These are phyloP conservation scores for Lytechinus variegatus DNA, from an alignment of 35 echinoderm and acorn worm species.

Conservation along the genomic window DNA sequence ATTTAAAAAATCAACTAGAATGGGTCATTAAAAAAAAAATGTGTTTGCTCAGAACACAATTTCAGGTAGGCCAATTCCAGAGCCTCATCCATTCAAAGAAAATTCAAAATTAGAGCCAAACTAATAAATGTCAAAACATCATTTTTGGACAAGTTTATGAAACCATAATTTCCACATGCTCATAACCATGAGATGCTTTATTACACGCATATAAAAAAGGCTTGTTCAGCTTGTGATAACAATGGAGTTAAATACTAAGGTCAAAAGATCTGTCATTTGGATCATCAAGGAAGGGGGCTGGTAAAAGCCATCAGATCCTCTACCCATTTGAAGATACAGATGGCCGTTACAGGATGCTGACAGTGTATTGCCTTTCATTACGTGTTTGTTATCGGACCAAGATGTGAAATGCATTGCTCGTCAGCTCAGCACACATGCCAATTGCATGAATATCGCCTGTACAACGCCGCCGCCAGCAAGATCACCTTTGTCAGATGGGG, in stretches of 20 bases:
- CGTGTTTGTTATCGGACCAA: neutral
- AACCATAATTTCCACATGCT: neutral
- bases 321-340: neutral
- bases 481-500: slow-evolving; percentile 9
- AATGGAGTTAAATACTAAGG: neutral
- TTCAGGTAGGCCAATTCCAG: too few species aligned
- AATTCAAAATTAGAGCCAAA: too few species aligned
- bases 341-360: neutral
- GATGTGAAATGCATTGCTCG: slow-evolving; percentile 10
- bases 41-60: too few species aligned
- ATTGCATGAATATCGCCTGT: neutral
- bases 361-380: neutral
- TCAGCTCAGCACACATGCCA: neutral
- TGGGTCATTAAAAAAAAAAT: too few species aligned
- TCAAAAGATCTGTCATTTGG: neutral
- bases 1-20: too few species aligned
- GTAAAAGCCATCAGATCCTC: neutral
- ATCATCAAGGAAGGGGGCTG: neutral
- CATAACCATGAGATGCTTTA: neutral
- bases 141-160: neutral
- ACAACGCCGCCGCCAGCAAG: neutral
- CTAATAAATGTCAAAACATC: neutral
- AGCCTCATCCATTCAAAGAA: too few species aligned
- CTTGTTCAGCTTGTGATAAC: neutral
- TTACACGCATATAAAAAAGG: neutral